Evolutionary conservation across 2,113 vertebrate genomes (phyloP), one percentile per base, ranked within the genome.

Genomic region (Noturus placidus): DNA sequence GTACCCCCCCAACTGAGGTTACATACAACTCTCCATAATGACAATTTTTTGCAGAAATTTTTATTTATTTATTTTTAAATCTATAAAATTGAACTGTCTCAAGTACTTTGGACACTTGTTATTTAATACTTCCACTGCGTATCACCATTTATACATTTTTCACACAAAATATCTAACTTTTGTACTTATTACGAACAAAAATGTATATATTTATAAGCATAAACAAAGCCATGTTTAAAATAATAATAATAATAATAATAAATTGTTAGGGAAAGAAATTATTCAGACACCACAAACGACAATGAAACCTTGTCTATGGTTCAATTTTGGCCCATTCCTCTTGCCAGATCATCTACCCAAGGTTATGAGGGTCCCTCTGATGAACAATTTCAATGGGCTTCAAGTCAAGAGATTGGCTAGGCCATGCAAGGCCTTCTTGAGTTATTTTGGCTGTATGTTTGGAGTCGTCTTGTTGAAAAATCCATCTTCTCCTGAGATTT

Each of bases 201-300:
- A 30, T 0, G 63, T n/a, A 30, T n/a, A 0, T n/a, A 13, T 65
- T n/a, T 30, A 0, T n/a, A 20, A n/a, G 27, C 11, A 14, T 14
- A 65, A 65, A 14, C 10, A 30, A 65, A 65, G 4, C 5, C 27
- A 63, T 63, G 9, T 63, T 63, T 63, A 13, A 30, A 65, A 61
- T 27, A 63, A 9, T 27, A 63, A 46, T 6, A 46, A 42, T n/a
- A n/a, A 42, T 42, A 42, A 42, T 42, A 46, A 8, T 46, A 46
- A 13, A n/a, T 4, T 67, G 27, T 7, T 22, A 4, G 11, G 27
- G n/a, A 10, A 15, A 13, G 5, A 65, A 67, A 15, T 0, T 67
- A 30, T 33, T 67, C 13, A 14, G n/a, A 30, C 13, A 30, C 65
- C 11, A 30, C 65, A 67, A 67, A 65, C 63, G 14, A n/a, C 61